Evolutionary conservation across 2,113 vertebrate species (phyloP), one percentile per base, ranked within the genome.

Genomic region (Anarhynchus alexandrinus): DNA sequence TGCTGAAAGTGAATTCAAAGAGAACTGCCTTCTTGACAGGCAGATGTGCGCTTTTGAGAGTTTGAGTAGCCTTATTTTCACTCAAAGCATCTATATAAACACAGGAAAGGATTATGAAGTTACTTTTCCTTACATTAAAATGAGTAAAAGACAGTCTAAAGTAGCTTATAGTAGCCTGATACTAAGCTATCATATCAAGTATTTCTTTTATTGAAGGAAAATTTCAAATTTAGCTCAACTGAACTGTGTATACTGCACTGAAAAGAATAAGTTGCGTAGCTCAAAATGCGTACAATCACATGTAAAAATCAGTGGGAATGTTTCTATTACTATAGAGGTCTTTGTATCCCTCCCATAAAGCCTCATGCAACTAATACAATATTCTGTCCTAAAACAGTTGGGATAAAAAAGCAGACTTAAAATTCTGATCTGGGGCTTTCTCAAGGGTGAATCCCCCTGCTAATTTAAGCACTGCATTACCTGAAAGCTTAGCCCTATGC

Each of bases 381-480:
- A 54, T 30, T 42, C 59, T 82, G 30, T 54, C 23, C 3, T 69
- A 89, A 93, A 88, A 61, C 65, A 43, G 16, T 27, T 43, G 79
- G 55, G 32, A 78, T 25, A 62, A 93, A 92, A 94, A 91, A 15
- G 21, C 36, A 83, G 55, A 71, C 43, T 89, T 90, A 71, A 57
- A 89, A 97, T 79, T 79, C 58, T 82, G 76, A 90, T 85, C 27
- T 65, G 55, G 19, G 13, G 22, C 80, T 93, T 93, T 90, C 91
- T 81, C 82, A 73, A 51, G 67, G 55, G 36, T 88, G 58, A 76
- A 70, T 79, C 59, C 57, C 59, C 45, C 76, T 91, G 85, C 85
- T 89, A 51, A 83, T 65, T 94, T 83, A 95, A 96, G 93, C 54
- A 82, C 17, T 54, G 69, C 69, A 74, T 82, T 93, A 84, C 72